Evolutionary conservation across 2,113 vertebrate genomes (phyloP).

Genomic region (Lichenostomus cassidix): DNA sequence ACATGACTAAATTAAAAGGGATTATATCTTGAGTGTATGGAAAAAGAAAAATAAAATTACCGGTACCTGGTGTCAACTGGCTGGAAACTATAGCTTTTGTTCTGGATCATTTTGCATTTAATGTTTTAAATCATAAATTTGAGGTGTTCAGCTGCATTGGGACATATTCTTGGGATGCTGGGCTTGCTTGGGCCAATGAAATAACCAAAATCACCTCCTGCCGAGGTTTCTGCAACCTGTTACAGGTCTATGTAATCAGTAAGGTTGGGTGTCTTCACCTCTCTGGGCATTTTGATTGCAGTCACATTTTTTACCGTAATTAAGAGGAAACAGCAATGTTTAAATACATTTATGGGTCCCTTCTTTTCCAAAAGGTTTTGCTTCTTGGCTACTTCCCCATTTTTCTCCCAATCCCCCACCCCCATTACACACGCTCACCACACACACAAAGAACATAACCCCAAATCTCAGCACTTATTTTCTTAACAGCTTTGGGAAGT

Average conservation of each 20-base stretch:
- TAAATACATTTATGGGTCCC: not conserved
- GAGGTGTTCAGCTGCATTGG: not conserved
- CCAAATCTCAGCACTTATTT: not conserved
- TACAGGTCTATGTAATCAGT: not conserved
- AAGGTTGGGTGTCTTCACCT: not conserved
- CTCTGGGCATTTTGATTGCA: not conserved
- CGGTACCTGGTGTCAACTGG: not conserved
- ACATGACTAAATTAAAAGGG: not conserved
- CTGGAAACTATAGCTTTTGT: not conserved
- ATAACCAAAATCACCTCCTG: not conserved
- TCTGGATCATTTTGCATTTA: not conserved
- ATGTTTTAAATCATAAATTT: not conserved
- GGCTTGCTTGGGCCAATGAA: not conserved
- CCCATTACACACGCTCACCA: not conserved
- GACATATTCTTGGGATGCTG: not conserved
- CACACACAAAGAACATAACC: not conserved
- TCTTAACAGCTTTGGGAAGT: not conserved
- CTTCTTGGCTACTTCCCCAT: not conserved
- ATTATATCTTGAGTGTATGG: not conserved
- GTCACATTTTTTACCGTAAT: not conserved
- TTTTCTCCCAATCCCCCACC: not conserved
- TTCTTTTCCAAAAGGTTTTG: not conserved
- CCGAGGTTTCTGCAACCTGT: not conserved
- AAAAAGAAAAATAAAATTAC: not conserved
- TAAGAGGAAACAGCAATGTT: not conserved